Conservation (phyloP, 2,113 vertebrate species). For the Callionymus lyra region DNA sequence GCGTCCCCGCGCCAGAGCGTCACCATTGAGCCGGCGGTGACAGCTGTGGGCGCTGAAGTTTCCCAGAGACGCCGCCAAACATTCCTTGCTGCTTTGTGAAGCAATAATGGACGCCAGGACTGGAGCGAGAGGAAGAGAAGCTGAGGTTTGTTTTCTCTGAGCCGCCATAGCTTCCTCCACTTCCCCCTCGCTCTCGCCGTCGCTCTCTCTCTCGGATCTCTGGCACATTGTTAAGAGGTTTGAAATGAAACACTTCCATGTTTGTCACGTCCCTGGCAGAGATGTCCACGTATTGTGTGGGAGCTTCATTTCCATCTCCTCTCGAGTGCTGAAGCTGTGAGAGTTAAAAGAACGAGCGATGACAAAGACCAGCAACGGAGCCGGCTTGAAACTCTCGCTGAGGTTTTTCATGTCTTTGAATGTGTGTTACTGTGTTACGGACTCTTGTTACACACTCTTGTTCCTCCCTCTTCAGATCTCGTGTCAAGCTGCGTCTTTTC, state of each 20-base stretch:
- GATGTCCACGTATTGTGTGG: slow-evolving; percentile 41
- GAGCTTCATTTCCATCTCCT: slow-evolving; percentile 51
- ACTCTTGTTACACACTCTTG: slow-evolving; percentile 9
- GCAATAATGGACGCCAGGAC: slow-evolving; percentile 63
- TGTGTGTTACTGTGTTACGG: slow-evolving; percentile 13
- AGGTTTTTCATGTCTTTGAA: slow-evolving; percentile 21
- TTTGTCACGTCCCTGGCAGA: slow-evolving; percentile 44
- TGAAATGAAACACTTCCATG: slow-evolving; percentile 53
- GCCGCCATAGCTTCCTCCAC: slow-evolving; percentile 47
- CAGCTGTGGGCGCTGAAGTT: slow-evolving; percentile 78
- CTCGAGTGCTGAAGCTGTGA: slow-evolving; percentile 39
- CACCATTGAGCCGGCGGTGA: slow-evolving; percentile 73
- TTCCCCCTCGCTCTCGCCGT: neutral
- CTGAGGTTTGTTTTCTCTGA: slow-evolving; percentile 46
- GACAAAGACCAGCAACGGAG: slow-evolving; percentile 44
- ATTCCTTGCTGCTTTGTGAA: slow-evolving; percentile 68
- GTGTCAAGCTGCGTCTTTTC: slow-evolving; percentile 25
- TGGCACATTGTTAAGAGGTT: slow-evolving; percentile 33
- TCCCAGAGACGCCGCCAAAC: slow-evolving; percentile 80
- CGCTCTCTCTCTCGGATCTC: slow-evolving; percentile 3
- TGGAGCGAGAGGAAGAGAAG: slow-evolving; percentile 49
- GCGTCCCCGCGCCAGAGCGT: slow-evolving; percentile 70
- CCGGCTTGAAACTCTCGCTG: slow-evolving; percentile 36
- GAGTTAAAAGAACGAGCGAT: slow-evolving; percentile 49
- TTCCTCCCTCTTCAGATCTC: slow-evolving; percentile 32